Evolutionary conservation across 2,113 vertebrate species (phyloP).

Genomic region (Psettodes erumei): DNA sequence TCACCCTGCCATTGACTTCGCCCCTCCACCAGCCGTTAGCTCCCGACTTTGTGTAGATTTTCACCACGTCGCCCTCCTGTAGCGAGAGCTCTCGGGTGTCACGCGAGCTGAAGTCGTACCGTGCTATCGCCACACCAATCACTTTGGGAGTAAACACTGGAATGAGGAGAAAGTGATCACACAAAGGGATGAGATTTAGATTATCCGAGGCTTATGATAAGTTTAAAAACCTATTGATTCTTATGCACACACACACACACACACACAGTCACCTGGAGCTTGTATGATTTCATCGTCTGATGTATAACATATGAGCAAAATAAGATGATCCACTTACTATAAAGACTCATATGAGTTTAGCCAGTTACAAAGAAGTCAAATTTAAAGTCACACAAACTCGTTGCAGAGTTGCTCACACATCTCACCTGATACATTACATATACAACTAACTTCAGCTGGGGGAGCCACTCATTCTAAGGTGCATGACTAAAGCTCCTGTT

Average conservation of each 20-base stretch:
- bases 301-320: background rate
- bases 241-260: background rate
- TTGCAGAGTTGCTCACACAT: too few relatives aligned
- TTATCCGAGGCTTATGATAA: background rate
- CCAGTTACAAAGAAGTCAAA: background rate
- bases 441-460: too few relatives aligned
- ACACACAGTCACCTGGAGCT: too few relatives aligned
- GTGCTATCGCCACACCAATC: slow-evolving; percentile 93
- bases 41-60: slow-evolving; percentile 95
- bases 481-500: background rate
- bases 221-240: background rate
- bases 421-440: too few relatives aligned
- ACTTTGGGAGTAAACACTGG: slow-evolving; percentile 92
- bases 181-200: background rate
- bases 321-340: too few relatives aligned
- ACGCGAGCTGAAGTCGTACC: slow-evolving; percentile 96
- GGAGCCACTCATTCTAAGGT: background rate
- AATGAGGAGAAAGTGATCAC: background rate
- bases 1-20: slow-evolving; percentile 94
- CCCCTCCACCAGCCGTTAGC: slow-evolving; percentile 98
- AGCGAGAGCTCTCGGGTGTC: slow-evolving; percentile 95
- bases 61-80: slow-evolving; percentile 94
- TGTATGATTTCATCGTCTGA: too few relatives aligned
- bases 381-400: background rate
- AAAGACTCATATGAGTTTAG: too few relatives aligned